These are phyloP conservation scores for Labia minor DNA, from an alignment of 2,888 invertebrate species.

Conservation along the genomic window DNA sequence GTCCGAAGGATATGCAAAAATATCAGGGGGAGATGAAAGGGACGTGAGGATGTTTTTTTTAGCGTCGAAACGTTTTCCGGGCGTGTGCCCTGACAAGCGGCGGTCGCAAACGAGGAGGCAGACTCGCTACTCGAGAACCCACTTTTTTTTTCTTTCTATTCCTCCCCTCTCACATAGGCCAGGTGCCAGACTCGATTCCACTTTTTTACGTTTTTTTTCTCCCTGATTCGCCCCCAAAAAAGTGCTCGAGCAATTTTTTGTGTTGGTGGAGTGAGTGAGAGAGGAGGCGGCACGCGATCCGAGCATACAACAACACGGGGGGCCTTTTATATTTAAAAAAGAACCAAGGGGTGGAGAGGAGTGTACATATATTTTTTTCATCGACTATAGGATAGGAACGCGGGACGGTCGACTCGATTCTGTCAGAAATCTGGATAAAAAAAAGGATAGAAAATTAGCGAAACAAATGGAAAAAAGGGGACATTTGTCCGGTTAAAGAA, in stretches of 20 bases:
- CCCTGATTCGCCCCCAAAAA: constrained; percentile 1
- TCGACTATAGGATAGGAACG: not conserved
- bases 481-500: not conserved
- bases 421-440: not conserved
- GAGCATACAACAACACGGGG: not conserved
- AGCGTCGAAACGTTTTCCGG: no score
- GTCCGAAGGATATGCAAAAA: no score
- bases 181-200: constrained; percentile 5
- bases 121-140: no score
- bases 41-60: no score
- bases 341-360: not conserved
- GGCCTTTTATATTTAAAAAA: constrained; percentile 13
- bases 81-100: no score
- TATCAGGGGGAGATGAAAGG: no score
- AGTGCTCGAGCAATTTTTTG: constrained; percentile 8
- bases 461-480: not conserved
- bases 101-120: no score
- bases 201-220: constrained; percentile 7
- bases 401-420: not conserved
- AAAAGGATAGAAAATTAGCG: not conserved
- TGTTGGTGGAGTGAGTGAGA: not conserved
- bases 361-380: not conserved
- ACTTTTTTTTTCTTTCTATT: no score
- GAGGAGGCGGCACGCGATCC: not conserved
- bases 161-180: not conserved